A percentile compares a stretch with the other conserved stretches of the same genome.
These are phyloP conservation scores for Sericinus montela DNA, from an alignment of 2,888 invertebrate genomes.

Conservation along the genomic window DNA sequence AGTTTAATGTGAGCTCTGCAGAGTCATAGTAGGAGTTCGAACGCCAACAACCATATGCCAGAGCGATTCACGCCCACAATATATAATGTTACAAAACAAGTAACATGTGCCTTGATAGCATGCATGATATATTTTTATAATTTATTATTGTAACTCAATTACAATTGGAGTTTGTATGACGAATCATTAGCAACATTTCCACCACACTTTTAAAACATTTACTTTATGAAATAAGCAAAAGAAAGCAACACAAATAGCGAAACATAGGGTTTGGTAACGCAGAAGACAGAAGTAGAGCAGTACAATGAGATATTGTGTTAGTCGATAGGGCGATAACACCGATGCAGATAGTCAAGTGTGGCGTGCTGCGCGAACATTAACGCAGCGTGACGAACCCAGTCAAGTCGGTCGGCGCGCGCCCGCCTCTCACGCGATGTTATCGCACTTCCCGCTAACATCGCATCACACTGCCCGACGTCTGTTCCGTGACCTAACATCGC, in stretches of 20 bases:
- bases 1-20: slow-evolving; percentile 73
- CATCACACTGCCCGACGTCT: slow-evolving; percentile 66
- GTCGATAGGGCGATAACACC: slow-evolving; percentile 36
- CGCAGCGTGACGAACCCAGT: slow-evolving; percentile 72
- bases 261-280: not conserved
- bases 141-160: no score
- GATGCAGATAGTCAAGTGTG: slow-evolving; percentile 66
- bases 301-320: slow-evolving; percentile 40
- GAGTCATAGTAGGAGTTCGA: slow-evolving; percentile 40
- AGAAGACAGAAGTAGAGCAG: not conserved
- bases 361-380: slow-evolving; percentile 73
- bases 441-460: slow-evolving; percentile 74
- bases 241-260: not conserved
- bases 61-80: slow-evolving; percentile 61
- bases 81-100: slow-evolving; percentile 55
- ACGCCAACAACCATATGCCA: slow-evolving; percentile 61
- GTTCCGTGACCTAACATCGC: slow-evolving; percentile 59
- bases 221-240: no score
- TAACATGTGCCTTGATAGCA: slow-evolving; percentile 27
- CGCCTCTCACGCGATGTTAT: slow-evolving; percentile 76
- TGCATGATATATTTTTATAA: no score
- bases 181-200: no score
- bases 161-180: no score
- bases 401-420: slow-evolving; percentile 42
- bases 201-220: no score